Percentiles rank a stretch among this genome's conserved stretches.
Conservation (phyloP, 2,113 vertebrate species). For the Poeciliopsis retropinna region DNA sequence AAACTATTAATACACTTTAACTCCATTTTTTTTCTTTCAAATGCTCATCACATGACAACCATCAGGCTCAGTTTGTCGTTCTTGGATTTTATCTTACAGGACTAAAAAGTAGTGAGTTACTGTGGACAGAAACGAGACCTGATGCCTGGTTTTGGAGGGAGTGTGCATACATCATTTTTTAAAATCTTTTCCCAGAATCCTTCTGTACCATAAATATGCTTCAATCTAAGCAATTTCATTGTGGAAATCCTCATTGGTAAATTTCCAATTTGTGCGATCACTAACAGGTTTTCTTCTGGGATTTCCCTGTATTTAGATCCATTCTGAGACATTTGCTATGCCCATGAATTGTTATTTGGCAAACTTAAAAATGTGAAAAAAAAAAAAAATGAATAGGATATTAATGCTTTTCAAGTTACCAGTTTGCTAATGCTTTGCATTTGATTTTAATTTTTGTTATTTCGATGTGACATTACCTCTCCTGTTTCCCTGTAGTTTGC, state of each 20-base stretch:
- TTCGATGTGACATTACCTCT: constrained; percentile 1
- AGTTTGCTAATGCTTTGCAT: background rate
- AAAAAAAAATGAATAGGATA: background rate
- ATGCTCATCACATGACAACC: background rate
- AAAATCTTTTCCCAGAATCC: background rate
- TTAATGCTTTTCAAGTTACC: background rate
- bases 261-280: background rate
- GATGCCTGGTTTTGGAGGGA: background rate
- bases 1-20: background rate
- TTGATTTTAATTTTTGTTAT: background rate
- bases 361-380: background rate
- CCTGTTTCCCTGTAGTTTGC: constrained; percentile 56
- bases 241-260: background rate
- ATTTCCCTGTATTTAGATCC: background rate
- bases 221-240: no score
- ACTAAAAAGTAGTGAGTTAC: background rate
- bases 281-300: background rate
- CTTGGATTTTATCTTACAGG: no score
- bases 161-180: background rate
- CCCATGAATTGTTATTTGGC: background rate
- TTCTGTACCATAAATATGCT: no score
- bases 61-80: background rate
- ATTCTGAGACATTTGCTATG: background rate
- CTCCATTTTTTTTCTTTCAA: background rate
- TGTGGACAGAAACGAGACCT: background rate